Percentiles rank a stretch among this genome's conserved stretches.
Conservation (phyloP, 2,113 vertebrate genomes). For the Paramisgurnus dabryanus region DNA sequence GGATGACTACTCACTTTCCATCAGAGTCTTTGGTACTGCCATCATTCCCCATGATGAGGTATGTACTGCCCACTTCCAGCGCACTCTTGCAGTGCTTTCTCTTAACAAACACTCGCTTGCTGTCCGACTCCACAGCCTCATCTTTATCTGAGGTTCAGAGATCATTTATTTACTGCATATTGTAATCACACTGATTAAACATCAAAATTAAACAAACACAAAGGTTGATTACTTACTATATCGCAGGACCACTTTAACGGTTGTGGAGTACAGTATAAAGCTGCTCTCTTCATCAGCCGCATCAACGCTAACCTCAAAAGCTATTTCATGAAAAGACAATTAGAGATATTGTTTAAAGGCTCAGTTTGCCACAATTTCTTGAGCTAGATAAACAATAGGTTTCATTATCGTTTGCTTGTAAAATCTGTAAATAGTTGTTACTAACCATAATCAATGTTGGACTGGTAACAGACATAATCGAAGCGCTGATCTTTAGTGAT, state of each 20-base stretch:
- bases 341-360: no score
- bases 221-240: constrained; percentile 58
- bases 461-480: constrained; percentile 66
- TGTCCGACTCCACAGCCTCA: not conserved
- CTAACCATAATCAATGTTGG: constrained; percentile 70
- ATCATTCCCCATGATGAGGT: constrained; percentile 78
- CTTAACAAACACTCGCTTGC: constrained; percentile 67
- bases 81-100: constrained; percentile 70
- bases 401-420: not conserved
- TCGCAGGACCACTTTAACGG: constrained; percentile 58
- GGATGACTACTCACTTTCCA: constrained; percentile 62
- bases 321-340: constrained; percentile 56
- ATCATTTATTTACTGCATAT: not conserved
- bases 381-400: not conserved
- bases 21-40: constrained; percentile 65
- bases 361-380: not conserved
- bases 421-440: constrained; percentile 7
- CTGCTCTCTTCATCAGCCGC: constrained; percentile 59
- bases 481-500: constrained; percentile 33
- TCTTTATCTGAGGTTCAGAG: constrained; percentile 61
- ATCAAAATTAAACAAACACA: no score
- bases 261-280: constrained; percentile 67
- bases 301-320: constrained; percentile 58
- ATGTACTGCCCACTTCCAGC: constrained; percentile 47
- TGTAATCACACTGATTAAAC: no score